Percentiles rank a stretch among this genome's conserved stretches.
phyloP scores from a whole-genome alignment of 2,113 vertebrate species.

The Rissa tridactyla region DNA sequence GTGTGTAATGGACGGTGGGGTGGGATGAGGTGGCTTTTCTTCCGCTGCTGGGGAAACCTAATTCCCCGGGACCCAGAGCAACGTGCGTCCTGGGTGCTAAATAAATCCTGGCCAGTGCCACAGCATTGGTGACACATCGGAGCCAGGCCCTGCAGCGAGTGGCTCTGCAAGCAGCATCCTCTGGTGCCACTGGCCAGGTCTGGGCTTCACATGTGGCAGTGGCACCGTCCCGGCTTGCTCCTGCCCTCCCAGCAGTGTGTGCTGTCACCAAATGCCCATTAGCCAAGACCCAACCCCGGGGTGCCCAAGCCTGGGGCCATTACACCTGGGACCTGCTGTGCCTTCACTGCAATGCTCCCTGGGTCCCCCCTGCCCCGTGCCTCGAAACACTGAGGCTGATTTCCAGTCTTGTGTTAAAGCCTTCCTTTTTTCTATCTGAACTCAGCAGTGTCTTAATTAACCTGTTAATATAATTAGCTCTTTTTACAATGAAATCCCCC shows the following conservation, averaged over 20 bases:
- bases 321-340: fast-evolving
- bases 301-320: fast-evolving
- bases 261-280: not conserved
- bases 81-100: no score
- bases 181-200: not conserved
- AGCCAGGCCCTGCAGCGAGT: fast-evolving
- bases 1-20: fast-evolving
- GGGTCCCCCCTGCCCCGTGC: fast-evolving
- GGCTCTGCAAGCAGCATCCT: not conserved
- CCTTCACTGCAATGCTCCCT: not conserved
- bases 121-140: fast-evolving
- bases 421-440: not conserved
- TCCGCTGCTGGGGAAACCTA: not conserved
- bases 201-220: fast-evolving
- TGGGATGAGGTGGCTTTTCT: not conserved
- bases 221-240: fast-evolving
- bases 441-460: constrained; percentile 27
- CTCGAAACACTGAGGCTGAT: fast-evolving
- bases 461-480: not conserved
- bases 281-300: fast-evolving
- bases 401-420: not conserved
- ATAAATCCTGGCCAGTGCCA: fast-evolving
- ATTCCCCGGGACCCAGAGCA: not conserved
- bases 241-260: fast-evolving
- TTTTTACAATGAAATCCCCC: not conserved